Percentiles rank a stretch among this genome's conserved stretches.
phyloP scores from a whole-genome alignment of 2,113 vertebrate species.

The Austrofundulus limnaeus region DNA sequence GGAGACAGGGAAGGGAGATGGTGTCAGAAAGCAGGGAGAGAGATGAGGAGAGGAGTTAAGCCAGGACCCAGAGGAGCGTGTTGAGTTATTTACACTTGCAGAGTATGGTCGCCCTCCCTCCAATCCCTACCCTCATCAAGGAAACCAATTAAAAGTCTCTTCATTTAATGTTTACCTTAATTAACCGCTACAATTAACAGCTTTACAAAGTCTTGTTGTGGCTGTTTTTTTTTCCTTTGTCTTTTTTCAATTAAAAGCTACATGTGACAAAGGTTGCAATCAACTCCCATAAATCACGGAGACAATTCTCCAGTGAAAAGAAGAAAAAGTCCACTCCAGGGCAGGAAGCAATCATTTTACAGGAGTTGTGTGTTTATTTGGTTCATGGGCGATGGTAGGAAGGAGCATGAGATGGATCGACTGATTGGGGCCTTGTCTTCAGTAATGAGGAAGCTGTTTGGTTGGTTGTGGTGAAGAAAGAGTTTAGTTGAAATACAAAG shows the following conservation, averaged over 20 bases:
- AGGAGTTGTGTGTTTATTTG: not conserved
- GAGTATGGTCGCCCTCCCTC: conserved; percentile 62
- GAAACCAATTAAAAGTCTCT: conserved; percentile 78
- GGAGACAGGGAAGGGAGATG: not conserved
- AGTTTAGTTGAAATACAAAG: too few species aligned
- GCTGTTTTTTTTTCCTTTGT: conserved; percentile 41
- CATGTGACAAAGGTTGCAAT: conserved; percentile 66
- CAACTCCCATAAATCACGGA: conserved; percentile 57
- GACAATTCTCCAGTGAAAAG: conserved; percentile 43
- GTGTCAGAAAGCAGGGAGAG: conserved; percentile 9
- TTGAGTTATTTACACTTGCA: conserved; percentile 75
- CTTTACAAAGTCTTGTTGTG: conserved; percentile 73
- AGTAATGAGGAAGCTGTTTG: too few species aligned
- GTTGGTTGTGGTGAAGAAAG: too few species aligned
- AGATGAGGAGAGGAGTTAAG: conserved; percentile 30
- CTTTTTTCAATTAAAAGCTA: conserved; percentile 68
- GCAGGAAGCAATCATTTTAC: not conserved
- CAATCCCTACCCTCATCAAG: conserved; percentile 77
- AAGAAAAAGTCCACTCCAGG: not conserved
- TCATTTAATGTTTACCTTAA: conserved; percentile 80
- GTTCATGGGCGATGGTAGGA: too few species aligned
- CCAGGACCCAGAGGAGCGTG: conserved; percentile 64
- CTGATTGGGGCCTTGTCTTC: too few species aligned
- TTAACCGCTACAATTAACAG: conserved; percentile 76
- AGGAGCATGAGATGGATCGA: too few species aligned